Evolutionary conservation across 2,888 invertebrate genomes (phyloP), one percentile per base, ranked within the genome.

Genomic region (Stenoptilia bipunctidactyla): DNA sequence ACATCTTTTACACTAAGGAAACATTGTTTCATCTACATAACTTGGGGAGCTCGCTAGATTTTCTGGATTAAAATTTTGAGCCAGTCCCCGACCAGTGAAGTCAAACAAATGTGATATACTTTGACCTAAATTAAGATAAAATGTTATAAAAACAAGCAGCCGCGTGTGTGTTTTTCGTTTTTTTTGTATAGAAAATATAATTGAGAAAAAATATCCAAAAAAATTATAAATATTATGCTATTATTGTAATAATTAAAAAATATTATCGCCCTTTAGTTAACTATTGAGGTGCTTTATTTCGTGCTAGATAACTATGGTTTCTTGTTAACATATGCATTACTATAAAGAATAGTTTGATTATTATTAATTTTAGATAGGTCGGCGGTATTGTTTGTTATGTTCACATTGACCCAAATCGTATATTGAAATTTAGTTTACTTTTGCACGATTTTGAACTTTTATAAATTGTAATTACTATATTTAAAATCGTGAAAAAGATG

Each of bases 81-180:
- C 37, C 27, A 45, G 48, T 15, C 38, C 42, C 27, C 45, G 8
- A 20, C 8, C 45, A 45, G 49, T 47, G 50, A 50, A 53, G 53
- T 53, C 52, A 49, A 55, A 61, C 58, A 51, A 58, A 8, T 30
- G 30, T 30, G 30, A 30, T 58, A 60, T 59, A 64, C 52, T 58
- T 65, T 65, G 66, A 68, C 61, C 65, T 72, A 68, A 71, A 67
- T 63, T 74, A 76, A 76, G 74, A 69, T 64, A 46, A 66, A 77
- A 76, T 69, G 74, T 70, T 74, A 69, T 53, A 58, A 67, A 62
- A 61, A 62, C 20, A 64, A 52, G 69, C 63, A 56, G 69, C 73
- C 70, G 64, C 63, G 67, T 69, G 73, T 72, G 74, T 67, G 64
- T 66, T 59, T 70, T 56, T 59, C 20, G 54, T 52, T 58, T 57